Percentiles rank a stretch among this genome's conserved stretches.
phyloP scores from a whole-genome alignment of 1,140 invertebrate genomes.

The Megalopta genalis region DNA sequence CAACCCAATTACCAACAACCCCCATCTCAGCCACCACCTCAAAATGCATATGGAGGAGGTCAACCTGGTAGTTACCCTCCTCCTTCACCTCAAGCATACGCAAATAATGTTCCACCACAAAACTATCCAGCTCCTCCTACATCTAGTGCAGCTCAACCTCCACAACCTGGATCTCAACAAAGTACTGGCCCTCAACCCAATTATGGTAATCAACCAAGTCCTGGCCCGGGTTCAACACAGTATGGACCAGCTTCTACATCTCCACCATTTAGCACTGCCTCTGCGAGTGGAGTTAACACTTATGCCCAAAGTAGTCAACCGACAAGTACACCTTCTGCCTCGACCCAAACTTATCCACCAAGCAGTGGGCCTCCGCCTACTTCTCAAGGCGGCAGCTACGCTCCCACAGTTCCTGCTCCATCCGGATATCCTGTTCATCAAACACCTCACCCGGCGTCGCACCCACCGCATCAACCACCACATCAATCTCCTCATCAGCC shows the following conservation, averaged over 20 bases:
- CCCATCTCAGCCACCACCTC: constrained; percentile 75
- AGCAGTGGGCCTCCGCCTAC: constrained; percentile 73
- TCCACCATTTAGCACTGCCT: constrained; percentile 73
- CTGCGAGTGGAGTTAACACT: constrained; percentile 73
- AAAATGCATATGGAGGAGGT: constrained; percentile 74
- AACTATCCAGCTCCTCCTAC: constrained; percentile 75
- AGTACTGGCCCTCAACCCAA: constrained; percentile 71
- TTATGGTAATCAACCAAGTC: constrained; percentile 76
- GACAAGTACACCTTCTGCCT: constrained; percentile 75
- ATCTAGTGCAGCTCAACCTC: constrained; percentile 71
- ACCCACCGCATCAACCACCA: constrained; percentile 61
- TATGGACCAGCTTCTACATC: constrained; percentile 76
- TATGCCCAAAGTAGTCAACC: constrained; percentile 77
- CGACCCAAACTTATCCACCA: constrained; percentile 78
- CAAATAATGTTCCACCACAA: constrained; percentile 76
- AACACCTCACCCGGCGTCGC: constrained; percentile 64
- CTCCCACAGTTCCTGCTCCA: constrained; percentile 69
- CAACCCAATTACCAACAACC: constrained; percentile 77
- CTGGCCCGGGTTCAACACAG: constrained; percentile 72
- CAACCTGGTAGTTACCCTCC: constrained; percentile 77
- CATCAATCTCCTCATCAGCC: constrained; percentile 66
- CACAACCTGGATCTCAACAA: constrained; percentile 73
- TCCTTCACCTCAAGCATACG: constrained; percentile 76
- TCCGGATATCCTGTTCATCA: constrained; percentile 73
- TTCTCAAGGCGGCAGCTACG: constrained; percentile 72